Conservation (phyloP, 2,113 vertebrate species). For the Gorsachius goisagi region DNA sequence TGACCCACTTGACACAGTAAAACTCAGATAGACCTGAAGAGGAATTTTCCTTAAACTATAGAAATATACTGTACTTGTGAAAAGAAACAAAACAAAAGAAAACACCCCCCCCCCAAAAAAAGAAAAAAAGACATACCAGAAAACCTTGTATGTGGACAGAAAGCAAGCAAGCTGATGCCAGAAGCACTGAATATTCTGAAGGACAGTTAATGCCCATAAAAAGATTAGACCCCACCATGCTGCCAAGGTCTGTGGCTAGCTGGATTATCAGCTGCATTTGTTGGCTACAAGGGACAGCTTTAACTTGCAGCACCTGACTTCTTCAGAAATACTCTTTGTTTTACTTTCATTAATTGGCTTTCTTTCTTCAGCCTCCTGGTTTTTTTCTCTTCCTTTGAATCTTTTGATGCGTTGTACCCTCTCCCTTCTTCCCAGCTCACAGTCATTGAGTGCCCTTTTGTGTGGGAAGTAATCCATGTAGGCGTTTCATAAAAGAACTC, state of each 20-base stretch:
- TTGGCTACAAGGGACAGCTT: constrained; percentile 33
- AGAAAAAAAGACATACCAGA: background rate
- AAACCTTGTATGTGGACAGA: background rate
- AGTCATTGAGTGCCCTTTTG: background rate
- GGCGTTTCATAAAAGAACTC: constrained; percentile 26
- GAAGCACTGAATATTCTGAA: constrained; percentile 28
- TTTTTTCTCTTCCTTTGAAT: constrained; percentile 4
- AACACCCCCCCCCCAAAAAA: background rate
- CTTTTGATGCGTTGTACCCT: background rate
- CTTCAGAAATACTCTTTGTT: constrained; percentile 40
- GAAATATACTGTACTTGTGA: background rate
- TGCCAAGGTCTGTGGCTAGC: constrained; percentile 22
- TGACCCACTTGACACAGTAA: background rate
- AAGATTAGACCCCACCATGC: constrained; percentile 16
- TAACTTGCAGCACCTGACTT: constrained; percentile 55
- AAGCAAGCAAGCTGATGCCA: background rate
- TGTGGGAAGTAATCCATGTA: constrained; percentile 14
- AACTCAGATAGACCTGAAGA: background rate
- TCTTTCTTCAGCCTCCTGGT: background rate
- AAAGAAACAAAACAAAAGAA: background rate
- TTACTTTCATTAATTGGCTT: constrained; percentile 39
- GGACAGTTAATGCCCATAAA: constrained; percentile 52
- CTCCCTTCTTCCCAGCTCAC: background rate
- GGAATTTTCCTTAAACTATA: background rate
- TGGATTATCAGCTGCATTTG: constrained; percentile 29